Percentiles rank a stretch among this genome's conserved stretches.
phyloP scores from a whole-genome alignment of 2,113 vertebrate species.

The Panthera leo region DNA sequence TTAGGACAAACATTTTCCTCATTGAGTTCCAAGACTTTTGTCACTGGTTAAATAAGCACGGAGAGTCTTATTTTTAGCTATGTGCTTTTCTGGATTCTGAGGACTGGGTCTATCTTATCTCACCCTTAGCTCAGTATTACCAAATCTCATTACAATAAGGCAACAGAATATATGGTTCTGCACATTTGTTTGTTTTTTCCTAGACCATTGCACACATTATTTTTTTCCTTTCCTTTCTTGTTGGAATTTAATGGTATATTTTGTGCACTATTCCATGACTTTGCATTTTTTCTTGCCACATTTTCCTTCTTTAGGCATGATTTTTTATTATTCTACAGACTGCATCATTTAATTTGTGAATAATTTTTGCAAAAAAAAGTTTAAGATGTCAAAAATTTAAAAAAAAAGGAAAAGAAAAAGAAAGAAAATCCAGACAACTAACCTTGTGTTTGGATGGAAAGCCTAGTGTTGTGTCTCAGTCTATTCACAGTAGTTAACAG shows the following conservation, averaged over 20 bases:
- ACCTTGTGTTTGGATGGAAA: conserved; percentile 64
- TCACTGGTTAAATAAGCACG: not conserved
- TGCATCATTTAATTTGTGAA: conserved; percentile 78
- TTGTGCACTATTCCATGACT: not conserved
- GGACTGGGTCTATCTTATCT: not conserved
- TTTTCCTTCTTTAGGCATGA: not conserved
- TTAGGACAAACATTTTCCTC: not conserved
- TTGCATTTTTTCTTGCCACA: conserved; percentile 14
- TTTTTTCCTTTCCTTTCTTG: not conserved
- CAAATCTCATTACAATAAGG: not conserved
- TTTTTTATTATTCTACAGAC: conserved; percentile 51
- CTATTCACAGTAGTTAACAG: conserved; percentile 79
- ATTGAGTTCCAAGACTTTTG: not conserved
- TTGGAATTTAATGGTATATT: not conserved
- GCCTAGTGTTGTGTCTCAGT: conserved; percentile 62
- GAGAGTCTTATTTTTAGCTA: not conserved
- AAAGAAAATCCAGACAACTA: not conserved
- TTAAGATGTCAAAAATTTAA: conserved; percentile 47
- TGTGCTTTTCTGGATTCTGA: not conserved
- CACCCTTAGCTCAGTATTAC: not conserved
- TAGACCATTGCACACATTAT: not conserved
- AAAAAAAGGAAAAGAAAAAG: conserved; percentile 52
- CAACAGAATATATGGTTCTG: not conserved
- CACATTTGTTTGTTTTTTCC: not conserved
- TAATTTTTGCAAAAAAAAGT: conserved; percentile 54